Evolutionary conservation across 1,140 invertebrate genomes (phyloP), one percentile per base, ranked within the genome.

Genomic region (Laodelphax striatellus): DNA sequence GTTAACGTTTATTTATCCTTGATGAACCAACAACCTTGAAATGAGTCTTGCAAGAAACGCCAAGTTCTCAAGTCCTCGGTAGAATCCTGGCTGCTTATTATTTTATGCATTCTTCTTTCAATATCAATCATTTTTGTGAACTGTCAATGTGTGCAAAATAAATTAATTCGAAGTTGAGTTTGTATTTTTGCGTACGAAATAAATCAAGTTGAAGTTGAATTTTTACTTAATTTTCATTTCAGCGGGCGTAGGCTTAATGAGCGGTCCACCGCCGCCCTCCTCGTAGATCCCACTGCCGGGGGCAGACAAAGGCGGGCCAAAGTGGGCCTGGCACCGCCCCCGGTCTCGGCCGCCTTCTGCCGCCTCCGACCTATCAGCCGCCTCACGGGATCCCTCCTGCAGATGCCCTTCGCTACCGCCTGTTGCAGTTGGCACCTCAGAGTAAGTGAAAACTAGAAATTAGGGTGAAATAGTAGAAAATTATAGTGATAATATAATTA

Each of bases 331-430:
- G n/a, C n/a, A n/a, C 0, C 73, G 69, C 43, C 69, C 70, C 54
- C 64, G 70, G 46, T 73, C 70, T 5, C 73, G 74, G 17, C 69
- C 75, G n/a, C 72, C 73, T 9, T 5, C 73, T 74, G 17, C 69
- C 75, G n/a, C 72, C 73, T 9, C 74, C 76, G 0, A 28, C 2
- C 24, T 28, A 43, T 71, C 78, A 61, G 68, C 72, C 16, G 50
- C 57, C 22, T 58, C 19, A 59, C 61, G n/a, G 61, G 62, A 43
- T 16, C 61, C n/a, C 34, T 61, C 5, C 52, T 62, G 28, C 56
- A 60, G 55, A 55, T 64, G n/a, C 66, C 61, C 19, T 60, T 65
- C 44, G 58, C 43, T 55, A 28, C 64, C 59, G 38, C 61, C 54
- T 17, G 57, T 1, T 50, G 24, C 54, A 57, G 38, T 16, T 59